Evolutionary conservation across 2,888 invertebrate species (phyloP), one percentile per base, ranked within the genome.

Genomic region (Nudaria mundana): DNA sequence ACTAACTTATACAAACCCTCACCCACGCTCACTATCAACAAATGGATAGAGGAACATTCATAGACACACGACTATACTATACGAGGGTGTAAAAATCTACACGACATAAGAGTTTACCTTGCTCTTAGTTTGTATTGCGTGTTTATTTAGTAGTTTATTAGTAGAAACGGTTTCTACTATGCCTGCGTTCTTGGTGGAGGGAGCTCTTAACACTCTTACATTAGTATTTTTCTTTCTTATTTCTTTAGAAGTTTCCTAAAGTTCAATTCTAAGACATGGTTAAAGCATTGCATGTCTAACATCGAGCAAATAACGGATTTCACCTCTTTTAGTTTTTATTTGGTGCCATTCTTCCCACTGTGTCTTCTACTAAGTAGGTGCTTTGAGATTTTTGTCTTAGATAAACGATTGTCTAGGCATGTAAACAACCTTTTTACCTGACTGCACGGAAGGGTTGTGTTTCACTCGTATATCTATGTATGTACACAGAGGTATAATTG

Each of bases 331-430:
- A 12, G 42, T 55, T 44, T 56, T 45, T 44, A 38, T 45, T 44
- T 28, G 34, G 48, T 44, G 44, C 49, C 36, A 37, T 33, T 43
- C 55, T 71, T 73, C 73, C 56, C 73, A 73, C 70, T 69, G 39
- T 56, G 46, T 53, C 52, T 48, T 41, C 40, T 44, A 38, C 33
- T 25, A 34, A 42, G 48, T 48, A 50, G 44, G 48, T 49, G 48
- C n/a, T 37, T 35, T 29, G 32, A 57, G 57, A 68, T 68, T 56
- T 51, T 53, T 58, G 52, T 45, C 40, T 44, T 30, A 58, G 65
- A 72, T 69, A 55, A 60, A 48, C 40, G 37, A 56, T 47, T 40
- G 41, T 35, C 39, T 31, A 30, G 36, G 37, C 38, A 51, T 34
- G 36, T 38, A 41, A 8, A 44, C 28, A 40, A 13, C 24, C 47